Base-by-base conservation (phyloP, 2,113 vertebrate species). In the Dromas ardeola region DNA sequence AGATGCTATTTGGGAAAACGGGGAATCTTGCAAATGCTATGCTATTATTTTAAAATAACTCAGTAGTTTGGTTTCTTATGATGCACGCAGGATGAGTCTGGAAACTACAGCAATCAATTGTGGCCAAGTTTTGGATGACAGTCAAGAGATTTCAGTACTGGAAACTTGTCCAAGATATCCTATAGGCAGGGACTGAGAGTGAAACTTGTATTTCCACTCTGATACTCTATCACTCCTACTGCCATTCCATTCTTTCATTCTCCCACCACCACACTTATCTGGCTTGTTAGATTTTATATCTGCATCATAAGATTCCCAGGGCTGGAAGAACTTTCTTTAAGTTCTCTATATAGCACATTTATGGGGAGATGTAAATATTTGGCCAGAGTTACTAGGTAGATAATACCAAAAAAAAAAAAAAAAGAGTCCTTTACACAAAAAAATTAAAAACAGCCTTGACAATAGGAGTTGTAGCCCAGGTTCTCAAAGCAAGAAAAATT, bases 61-160 rank as follows among this genome's bases (percentile, higher is more conserved):
- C 78, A 27, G 90, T 88, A 79, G 52, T 56, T 95, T 84, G 86
- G 76, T 94, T 95, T 86, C 88, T 88, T 71, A 34, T 52, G 92
- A 95, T 88, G 80, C 30, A 79, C 32, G 34, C 50, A 92, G 69
- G 86, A 94, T 58, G 52, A 90, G 67, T 20, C 72, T 93, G 80
- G 72, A 95, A 93, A 42, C 52, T 92, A 36, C 82, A 95, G 78
- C 87, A 94, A 93, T 76, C 87, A 94, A 8, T 40, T 95, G 76
- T 74, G 86, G 85, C 38, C 63, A 59, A 63, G 69, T 84, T 83
- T 63, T 88, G 82, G 80, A 95, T 69, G 38, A 62, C 0, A 77
- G 69, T 0, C 42, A 45, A 69, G 67, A 67, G 17, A 83, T 50
- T 82, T 95, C 76, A 78, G 50, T 49, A 45, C 59, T 88, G 76